Base-by-base conservation (phyloP, 1,140 invertebrate genomes). In the Drosophila nikananu region DNA sequence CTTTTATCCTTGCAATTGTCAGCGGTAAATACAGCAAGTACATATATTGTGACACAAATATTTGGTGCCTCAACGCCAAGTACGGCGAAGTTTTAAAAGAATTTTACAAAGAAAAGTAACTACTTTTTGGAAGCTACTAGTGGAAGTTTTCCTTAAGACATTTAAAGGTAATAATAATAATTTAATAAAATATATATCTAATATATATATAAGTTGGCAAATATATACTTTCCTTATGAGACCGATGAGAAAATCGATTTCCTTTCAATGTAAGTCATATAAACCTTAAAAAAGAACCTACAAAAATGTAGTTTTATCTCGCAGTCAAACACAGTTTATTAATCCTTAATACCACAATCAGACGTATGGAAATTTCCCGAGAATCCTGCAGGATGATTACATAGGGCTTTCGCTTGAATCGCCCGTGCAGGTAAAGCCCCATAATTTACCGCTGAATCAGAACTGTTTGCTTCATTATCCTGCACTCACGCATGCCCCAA, bases 21-120 rank as follows among this genome's bases (percentile, higher is more conserved):
- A 63, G 59, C 54, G 51, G 44, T 74, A 68, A 62, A 78, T 25
- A 63, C 13, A 74, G 9, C 9, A 7, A 39, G 54, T 32, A 60
- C 15, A 80, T 79, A 66, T 80, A 62, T 79, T 39, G 30, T 64
- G 59, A 61, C 76, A 77, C 76, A 77, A 80, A 87, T 86, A 80
- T 70, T 80, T 66, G 55, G 21, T 55, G 46, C 42, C 54, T 39
- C 74, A 57, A 44, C 21, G n/a, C 51, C 25, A 23, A 1, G 21
- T 5, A 23, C 32, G 4, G 25, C 30, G 21, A 37, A 1, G 17
- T 37, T 57, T 57, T 25, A n/a, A 23, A 57, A 17, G 15, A 1
- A 2, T 17, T 55, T 23, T 23, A 3, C 13, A 23, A 17, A 17
- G 9, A 23, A 25, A 3, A 23, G 19, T 17, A 17, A 23, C 13